Percentiles rank a stretch among this genome's conserved stretches.
Conservation (phyloP, 1,140 invertebrate species). For the Drosophila prosaltans region DNA sequence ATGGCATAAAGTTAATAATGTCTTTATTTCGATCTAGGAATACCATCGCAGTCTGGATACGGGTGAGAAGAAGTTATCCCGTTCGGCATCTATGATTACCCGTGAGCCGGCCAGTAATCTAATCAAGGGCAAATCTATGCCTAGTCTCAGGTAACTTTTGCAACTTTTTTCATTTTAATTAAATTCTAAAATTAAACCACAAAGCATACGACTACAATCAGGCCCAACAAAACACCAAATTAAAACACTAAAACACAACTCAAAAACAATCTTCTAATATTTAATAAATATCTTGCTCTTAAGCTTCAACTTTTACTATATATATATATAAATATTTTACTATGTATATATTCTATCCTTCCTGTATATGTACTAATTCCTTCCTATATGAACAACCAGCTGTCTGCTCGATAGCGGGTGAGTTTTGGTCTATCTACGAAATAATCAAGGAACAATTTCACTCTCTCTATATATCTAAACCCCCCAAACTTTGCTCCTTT, state of each 20-base stretch:
- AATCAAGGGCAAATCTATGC: slow-evolving; percentile 97
- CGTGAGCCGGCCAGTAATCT: slow-evolving; percentile 87
- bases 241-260: slow-evolving; percentile 34
- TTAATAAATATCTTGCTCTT: slow-evolving; percentile 26
- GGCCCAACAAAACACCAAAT: slow-evolving; percentile 39
- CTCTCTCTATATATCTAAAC: slow-evolving; percentile 2
- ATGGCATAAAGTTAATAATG: not conserved
- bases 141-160: slow-evolving; percentile 91
- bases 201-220: slow-evolving; percentile 31
- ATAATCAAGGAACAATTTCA: slow-evolving; percentile 13
- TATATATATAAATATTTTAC: slow-evolving; percentile 25
- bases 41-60: slow-evolving; percentile 91
- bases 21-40: slow-evolving; percentile 84
- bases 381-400: slow-evolving; percentile 68
- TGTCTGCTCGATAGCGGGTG: slow-evolving; percentile 83
- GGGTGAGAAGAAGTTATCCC: slow-evolving; percentile 87
- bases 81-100: slow-evolving; percentile 87
- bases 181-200: not conserved
- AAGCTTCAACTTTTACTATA: slow-evolving; percentile 41
- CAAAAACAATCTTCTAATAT: slow-evolving; percentile 36
- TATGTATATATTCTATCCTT: slow-evolving; percentile 5
- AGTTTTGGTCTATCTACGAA: slow-evolving; percentile 63
- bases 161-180: no score
- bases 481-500: not conserved
- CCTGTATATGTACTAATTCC: slow-evolving; percentile 35